Base-by-base conservation (phyloP, 2,888 invertebrate genomes). In the Neocrepidodera transversa region DNA sequence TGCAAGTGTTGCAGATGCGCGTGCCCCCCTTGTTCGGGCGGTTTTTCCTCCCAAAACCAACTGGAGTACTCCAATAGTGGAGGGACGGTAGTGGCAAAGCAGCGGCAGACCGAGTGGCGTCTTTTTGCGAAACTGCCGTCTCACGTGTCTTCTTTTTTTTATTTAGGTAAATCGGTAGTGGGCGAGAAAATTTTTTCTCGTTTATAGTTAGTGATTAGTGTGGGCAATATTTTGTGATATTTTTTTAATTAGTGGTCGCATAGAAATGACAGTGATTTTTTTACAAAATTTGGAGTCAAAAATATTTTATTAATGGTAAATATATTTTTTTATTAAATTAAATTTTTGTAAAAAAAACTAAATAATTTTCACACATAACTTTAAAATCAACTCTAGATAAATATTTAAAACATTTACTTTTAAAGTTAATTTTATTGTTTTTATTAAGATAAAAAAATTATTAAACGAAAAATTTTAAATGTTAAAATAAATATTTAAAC, bases 91-190 rank as follows among this genome's bases (percentile, higher is more conserved):
- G 71, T 71, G 68, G 68, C 63, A 69, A 70, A 71, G 71, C 71
- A 72, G 73, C 73, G 71, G 71, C 72, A 74, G 74, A 74, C 74
- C 56, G 69, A 66, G 70, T 71, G 74, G 71, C 73, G 73, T 71
- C 67, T 65, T 58, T 65, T 60, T 54, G 50, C 62, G 17, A 56
- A 64, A 69, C 71, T 69, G 69, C 72, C 71, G 71, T 70, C 68
- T 65, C 74, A 72, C 73, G 74, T 72, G 72, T 49, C 35, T 35
- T 54, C 43, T 43, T 53, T 53, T 45, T 45, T 45, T 47, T 47
- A 32, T 35, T 35, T 30, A 17, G 28, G n/a, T 23, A 16, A 30
- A 28, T 40, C 38, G 20, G 50, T 50, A 40, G 50, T 28, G 50
- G n/a, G 26, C 13, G 18, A 14, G n/a, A n/a, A 26, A 43, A 32